Percentiles rank a stretch among this genome's conserved stretches.
phyloP scores from a whole-genome alignment of 2,888 invertebrate genomes.

The Callinectes sapidus region DNA sequence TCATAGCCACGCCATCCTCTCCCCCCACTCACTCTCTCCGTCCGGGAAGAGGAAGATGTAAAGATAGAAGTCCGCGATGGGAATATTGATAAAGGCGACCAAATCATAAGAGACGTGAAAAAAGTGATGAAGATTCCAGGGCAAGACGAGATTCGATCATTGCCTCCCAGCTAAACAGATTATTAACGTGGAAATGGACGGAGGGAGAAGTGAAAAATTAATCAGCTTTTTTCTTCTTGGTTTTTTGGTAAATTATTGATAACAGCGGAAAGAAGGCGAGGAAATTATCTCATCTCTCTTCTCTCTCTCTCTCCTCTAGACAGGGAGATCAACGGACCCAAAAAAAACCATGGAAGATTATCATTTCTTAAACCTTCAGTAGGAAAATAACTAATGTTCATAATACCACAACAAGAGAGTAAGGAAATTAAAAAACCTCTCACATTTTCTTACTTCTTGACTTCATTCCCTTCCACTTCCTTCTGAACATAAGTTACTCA shows the following conservation, averaged over 20 bases:
- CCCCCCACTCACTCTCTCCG: not conserved
- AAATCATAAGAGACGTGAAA: not conserved
- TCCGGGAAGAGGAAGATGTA: slow-evolving; percentile 10
- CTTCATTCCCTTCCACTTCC: not conserved
- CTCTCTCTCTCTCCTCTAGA: not conserved
- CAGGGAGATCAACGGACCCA: not conserved
- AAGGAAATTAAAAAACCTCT: not conserved
- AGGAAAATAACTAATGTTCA: not conserved
- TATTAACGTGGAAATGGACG: too few relatives aligned
- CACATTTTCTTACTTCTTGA: not conserved
- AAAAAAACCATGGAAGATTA: not conserved
- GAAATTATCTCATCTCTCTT: not conserved
- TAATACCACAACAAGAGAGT: not conserved
- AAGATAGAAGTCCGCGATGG: not conserved
- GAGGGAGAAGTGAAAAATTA: too few relatives aligned
- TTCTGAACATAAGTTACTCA: not conserved
- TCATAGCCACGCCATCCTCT: not conserved
- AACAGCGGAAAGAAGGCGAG: not conserved
- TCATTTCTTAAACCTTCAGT: not conserved
- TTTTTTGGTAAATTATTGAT: not conserved
- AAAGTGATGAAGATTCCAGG: not conserved
- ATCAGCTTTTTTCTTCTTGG: too few relatives aligned
- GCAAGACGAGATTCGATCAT: not conserved
- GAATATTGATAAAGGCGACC: slow-evolving; percentile 3
- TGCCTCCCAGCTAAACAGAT: not conserved